Conservation (phyloP, 2,113 vertebrate species). For the Menura novaehollandiae region DNA sequence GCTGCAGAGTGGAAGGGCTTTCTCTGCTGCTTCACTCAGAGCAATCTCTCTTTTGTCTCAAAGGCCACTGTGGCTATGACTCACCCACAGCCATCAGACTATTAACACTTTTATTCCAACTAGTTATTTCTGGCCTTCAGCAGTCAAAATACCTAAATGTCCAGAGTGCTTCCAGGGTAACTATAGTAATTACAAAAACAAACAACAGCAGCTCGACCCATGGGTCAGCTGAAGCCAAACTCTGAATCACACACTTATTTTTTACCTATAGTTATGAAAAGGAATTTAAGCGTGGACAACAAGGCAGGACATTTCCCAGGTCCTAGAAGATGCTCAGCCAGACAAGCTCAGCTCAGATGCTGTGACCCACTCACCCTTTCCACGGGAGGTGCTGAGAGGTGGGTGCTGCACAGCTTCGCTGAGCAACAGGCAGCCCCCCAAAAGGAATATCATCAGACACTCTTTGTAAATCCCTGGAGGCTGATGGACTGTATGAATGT, state of each 20-base stretch:
- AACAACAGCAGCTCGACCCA: slow-evolving; percentile 33
- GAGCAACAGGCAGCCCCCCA: neutral
- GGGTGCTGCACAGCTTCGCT: neutral
- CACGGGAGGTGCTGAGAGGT: neutral
- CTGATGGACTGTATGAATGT: neutral
- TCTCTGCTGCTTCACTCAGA: neutral
- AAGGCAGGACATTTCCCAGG: neutral
- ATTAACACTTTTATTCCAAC: slow-evolving; percentile 67
- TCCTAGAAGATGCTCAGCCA: neutral
- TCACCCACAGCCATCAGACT: slow-evolving; percentile 43
- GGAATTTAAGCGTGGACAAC: neutral
- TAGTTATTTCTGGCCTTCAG: slow-evolving; percentile 58
- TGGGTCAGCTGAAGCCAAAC: slow-evolving; percentile 39
- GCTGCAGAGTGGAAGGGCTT: slow-evolving; percentile 28
- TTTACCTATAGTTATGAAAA: slow-evolving; percentile 11
- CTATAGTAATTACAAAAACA: slow-evolving; percentile 69
- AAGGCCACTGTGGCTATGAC: slow-evolving; percentile 51
- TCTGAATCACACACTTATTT: slow-evolving; percentile 55
- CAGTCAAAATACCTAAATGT: slow-evolving; percentile 33
- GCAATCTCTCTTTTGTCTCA: slow-evolving; percentile 51
- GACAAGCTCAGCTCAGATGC: neutral
- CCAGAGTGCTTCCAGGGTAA: slow-evolving; percentile 52
- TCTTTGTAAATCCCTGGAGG: neutral
- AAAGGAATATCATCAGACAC: neutral
- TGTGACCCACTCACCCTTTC: neutral